A percentile compares a stretch with the other conserved stretches of the same genome.
Conservation (phyloP, 2,113 vertebrate species). For the Vombatus ursinus region DNA sequence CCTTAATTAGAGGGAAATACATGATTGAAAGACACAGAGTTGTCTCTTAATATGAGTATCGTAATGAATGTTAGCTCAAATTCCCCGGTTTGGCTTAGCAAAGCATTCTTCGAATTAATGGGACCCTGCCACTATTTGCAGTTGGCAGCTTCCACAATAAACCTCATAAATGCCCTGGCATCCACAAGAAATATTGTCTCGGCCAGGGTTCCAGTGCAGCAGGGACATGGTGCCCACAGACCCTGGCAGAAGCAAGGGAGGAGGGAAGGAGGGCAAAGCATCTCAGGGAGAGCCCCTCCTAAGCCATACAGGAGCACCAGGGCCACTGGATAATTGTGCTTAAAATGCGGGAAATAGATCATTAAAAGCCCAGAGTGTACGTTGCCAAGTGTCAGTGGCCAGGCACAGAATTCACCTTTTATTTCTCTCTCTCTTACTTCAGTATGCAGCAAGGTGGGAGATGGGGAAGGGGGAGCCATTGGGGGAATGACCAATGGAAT, state of each 20-base stretch:
- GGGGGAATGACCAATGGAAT: conserved; percentile 73
- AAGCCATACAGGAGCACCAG: not conserved
- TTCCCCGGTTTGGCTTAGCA: conserved; percentile 32
- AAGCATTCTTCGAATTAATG: not conserved
- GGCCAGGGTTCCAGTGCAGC: not conserved
- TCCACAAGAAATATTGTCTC: conserved; percentile 55
- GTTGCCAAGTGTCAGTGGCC: not conserved
- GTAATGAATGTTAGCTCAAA: conserved; percentile 63
- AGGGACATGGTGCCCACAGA: not conserved
- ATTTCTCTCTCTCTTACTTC: not conserved
- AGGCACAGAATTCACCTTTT: not conserved
- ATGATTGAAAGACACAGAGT: conserved; percentile 82
- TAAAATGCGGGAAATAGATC: conserved; percentile 42
- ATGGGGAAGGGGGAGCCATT: not conserved
- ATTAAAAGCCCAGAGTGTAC: not conserved
- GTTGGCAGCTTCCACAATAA: conserved; percentile 25
- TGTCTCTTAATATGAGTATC: conserved; percentile 74
- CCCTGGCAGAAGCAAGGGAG: conserved; percentile 45
- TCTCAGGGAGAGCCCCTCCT: not conserved
- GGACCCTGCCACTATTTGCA: conserved; percentile 23
- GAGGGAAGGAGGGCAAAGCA: not conserved
- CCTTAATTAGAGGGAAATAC: conserved; percentile 84
- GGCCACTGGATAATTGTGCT: not conserved
- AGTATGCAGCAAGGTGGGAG: conserved; percentile 45
- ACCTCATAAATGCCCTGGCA: conserved; percentile 25